phyloP scores from a whole-genome alignment of 2,888 invertebrate species.

The Apamea epomidion region DNA sequence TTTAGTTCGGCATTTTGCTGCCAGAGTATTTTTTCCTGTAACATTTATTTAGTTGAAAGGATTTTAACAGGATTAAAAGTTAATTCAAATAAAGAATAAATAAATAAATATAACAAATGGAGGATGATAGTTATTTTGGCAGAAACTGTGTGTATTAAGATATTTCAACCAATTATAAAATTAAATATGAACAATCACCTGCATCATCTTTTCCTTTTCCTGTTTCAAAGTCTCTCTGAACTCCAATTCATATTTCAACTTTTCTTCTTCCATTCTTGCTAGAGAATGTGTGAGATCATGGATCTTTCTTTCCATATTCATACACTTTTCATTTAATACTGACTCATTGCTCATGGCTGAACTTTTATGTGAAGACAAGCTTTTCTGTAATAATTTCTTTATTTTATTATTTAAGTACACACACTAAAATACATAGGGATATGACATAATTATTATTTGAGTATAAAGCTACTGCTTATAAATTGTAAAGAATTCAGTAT shows the following conservation, averaged over 20 bases:
- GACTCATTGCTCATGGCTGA: slow-evolving; percentile 84
- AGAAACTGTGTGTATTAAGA: background rate
- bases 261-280: slow-evolving; percentile 85
- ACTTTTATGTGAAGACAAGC: slow-evolving; percentile 78
- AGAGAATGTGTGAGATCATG: slow-evolving; percentile 81
- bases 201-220: slow-evolving; percentile 82
- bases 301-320: slow-evolving; percentile 83
- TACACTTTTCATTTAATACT: slow-evolving; percentile 83
- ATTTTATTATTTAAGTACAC: no score
- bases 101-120: background rate
- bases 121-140: background rate
- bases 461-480: no score
- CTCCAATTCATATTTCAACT: slow-evolving; percentile 79
- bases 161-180: background rate
- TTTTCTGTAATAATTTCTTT: slow-evolving; percentile 72
- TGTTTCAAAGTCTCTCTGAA: slow-evolving; percentile 82
- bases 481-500: background rate
- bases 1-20: slow-evolving; percentile 83
- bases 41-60: background rate
- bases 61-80: background rate
- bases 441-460: no score
- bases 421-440: no score
- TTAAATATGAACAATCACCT: slow-evolving; percentile 71
- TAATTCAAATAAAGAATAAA: background rate
- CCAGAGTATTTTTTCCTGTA: slow-evolving; percentile 84